A percentile compares a stretch with the other conserved stretches of the same genome.
Conservation (phyloP, 2,113 vertebrate species). For the Aspiorhynchus laticeps region DNA sequence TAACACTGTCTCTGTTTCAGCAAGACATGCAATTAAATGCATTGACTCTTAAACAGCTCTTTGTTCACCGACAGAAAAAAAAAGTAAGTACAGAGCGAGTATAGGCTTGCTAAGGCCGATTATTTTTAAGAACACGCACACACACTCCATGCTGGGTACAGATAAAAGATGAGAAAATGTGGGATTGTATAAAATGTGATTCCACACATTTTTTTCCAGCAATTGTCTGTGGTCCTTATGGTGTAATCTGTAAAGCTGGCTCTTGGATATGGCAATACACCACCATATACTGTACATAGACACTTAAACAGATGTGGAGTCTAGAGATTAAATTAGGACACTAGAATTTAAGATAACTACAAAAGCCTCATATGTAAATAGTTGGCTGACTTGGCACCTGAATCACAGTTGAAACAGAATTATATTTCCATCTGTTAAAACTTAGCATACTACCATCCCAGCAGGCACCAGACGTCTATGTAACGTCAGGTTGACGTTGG, state of each 20-base stretch:
- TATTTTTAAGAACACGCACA: background rate
- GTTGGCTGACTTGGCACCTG: too few relatives aligned
- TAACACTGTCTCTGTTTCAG: conserved; percentile 33
- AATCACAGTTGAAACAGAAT: background rate
- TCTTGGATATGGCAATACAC: conserved; percentile 40
- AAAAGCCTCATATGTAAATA: background rate
- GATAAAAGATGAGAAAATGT: background rate
- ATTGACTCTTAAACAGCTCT: conserved; percentile 5
- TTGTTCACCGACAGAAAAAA: background rate
- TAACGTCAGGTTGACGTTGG: too few relatives aligned
- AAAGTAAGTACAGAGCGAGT: background rate
- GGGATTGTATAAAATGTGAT: conserved; percentile 62
- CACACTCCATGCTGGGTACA: background rate
- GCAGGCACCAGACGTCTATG: too few relatives aligned
- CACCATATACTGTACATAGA: background rate
- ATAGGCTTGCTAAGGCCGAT: background rate
- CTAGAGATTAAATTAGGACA: background rate
- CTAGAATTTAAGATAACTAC: conserved; percentile 2
- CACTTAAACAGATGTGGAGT: background rate
- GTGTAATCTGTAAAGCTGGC: conserved; percentile 57
- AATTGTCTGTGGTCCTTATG: conserved; percentile 57
- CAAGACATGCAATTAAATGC: background rate
- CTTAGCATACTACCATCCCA: background rate
- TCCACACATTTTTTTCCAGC: conserved; percentile 57
- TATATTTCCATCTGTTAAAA: background rate